A percentile compares a stretch with the other conserved stretches of the same genome.
Conservation (phyloP, 1,140 invertebrate genomes). For the Coelopa frigida region DNA sequence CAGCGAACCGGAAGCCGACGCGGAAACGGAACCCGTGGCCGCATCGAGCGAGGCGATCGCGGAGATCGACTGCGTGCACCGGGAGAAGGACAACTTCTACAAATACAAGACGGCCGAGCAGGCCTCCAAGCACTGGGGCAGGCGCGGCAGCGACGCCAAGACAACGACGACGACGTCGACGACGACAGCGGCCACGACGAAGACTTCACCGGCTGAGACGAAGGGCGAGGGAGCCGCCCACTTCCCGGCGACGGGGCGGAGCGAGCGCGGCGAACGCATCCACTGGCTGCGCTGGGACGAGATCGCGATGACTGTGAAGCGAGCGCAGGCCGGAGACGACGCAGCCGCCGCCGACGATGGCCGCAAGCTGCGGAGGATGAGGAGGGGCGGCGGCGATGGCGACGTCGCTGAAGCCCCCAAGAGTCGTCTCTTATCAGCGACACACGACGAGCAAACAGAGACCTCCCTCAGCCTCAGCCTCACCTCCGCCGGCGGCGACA, state of each 20-base stretch:
- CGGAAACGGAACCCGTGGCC: not conserved
- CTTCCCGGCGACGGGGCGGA: constrained; percentile 1
- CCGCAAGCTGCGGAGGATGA: too few relatives aligned
- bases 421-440: too few relatives aligned
- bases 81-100: constrained; percentile 40
- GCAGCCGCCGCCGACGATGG: too few relatives aligned
- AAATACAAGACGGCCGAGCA: constrained; percentile 44
- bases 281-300: constrained; percentile 18
- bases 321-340: too few relatives aligned
- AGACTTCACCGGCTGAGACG: not conserved
- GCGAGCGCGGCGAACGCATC: constrained; percentile 14
- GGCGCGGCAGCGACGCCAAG: constrained; percentile 4
- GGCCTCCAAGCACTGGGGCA: constrained; percentile 24
- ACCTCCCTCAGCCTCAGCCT: too few relatives aligned
- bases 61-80: constrained; percentile 17
- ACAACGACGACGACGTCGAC: not conserved
- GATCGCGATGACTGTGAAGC: too few relatives aligned
- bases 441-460: too few relatives aligned
- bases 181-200: not conserved
- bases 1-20: not conserved
- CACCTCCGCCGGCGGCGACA: not conserved
- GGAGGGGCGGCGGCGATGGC: too few relatives aligned
- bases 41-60: constrained; percentile 1
- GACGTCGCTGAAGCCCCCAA: too few relatives aligned
- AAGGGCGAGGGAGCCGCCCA: not conserved